Conservation (phyloP, 2,888 invertebrate species). For the Ptilodon capucinus region DNA sequence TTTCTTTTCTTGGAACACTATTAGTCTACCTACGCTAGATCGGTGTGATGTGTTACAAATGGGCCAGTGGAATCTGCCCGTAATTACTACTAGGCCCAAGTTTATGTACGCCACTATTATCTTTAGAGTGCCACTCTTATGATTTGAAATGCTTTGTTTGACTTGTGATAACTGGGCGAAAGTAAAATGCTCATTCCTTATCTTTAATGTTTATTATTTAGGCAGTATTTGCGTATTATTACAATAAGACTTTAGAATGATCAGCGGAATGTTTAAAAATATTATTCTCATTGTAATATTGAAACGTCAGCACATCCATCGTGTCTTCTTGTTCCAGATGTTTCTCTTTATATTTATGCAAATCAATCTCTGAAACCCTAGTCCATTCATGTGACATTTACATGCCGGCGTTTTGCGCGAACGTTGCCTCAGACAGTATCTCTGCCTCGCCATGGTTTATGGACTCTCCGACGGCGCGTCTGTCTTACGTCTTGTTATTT, state of each 20-base stretch:
- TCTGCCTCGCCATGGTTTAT: constrained; percentile 19
- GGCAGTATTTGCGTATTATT: constrained; percentile 4
- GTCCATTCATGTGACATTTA: constrained; percentile 45
- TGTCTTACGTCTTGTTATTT: constrained; percentile 34
- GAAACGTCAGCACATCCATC: constrained; percentile 15
- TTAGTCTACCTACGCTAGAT: constrained; percentile 31
- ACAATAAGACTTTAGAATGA: constrained; percentile 8
- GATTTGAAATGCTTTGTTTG: constrained; percentile 29
- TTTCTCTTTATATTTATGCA: constrained; percentile 33
- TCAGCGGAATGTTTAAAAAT: constrained; percentile 4
- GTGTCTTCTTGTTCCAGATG: constrained; percentile 22
- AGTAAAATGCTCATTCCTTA: constrained; percentile 17
- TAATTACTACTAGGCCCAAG: constrained; percentile 20
- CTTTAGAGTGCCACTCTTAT: constrained; percentile 23
- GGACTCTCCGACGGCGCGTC: constrained; percentile 18
- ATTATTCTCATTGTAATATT: constrained; percentile 15
- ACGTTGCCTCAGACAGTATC: constrained; percentile 19
- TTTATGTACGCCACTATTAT: constrained; percentile 26
- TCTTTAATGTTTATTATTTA: constrained; percentile 14
- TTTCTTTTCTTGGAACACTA: constrained; percentile 40
- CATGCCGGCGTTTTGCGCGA: constrained; percentile 16
- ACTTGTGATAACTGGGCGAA: constrained; percentile 21
- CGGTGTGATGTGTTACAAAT: constrained; percentile 43
- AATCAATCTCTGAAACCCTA: constrained; percentile 32
- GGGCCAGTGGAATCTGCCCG: constrained; percentile 54